Base-by-base conservation (phyloP, 1,140 invertebrate genomes). In the Apis mellifera region DNA sequence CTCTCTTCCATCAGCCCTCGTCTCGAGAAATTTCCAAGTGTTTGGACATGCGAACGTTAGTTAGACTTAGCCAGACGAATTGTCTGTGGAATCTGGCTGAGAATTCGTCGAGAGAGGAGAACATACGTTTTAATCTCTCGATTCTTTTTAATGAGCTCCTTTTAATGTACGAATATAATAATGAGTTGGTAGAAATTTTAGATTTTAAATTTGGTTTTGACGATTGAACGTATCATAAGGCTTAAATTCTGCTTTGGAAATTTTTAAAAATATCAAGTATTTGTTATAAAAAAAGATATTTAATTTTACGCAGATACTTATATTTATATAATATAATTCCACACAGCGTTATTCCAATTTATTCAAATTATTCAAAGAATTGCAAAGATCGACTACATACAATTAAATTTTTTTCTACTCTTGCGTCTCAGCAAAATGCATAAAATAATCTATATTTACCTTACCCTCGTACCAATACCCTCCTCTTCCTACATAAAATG, bases 1-100 rank as follows among this genome's bases (percentile, higher is more conserved):
- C 4, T 21, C 48, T 15, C 48, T 54, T 64, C n/a, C 50, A 23
- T 19, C 11, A 52, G 1, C 17, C 23, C 19, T 60, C 9, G 54
- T 54, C 54, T 54, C 60, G 48, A 54, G 64, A 66, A 66, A 75
- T 81, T 66, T 75, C 54, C 23, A 26, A 65, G 54, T 75, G 78
- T 66, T 74, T 50, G 60, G 60, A 65, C 54, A 60, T 23, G 9
- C 21, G 32, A 48, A 23, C 19, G 77, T 70, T 68, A 26, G 54
- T 68, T 71, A 57, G 32, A 32, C 50, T 26, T 2, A n/a, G 50
- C 11, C 13, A 54, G 59, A 26, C 11, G 55, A 26, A 65, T 26
- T 13, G 42, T 50, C 17, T 7, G n/a, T 9, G 19, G 19, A 50
- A 54, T 65, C 23, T 8, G 42, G 66, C 23, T 32, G 9, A 19